Evolutionary conservation across 2,113 vertebrate genomes (phyloP).

Genomic region (Scartelaos histophorus): DNA sequence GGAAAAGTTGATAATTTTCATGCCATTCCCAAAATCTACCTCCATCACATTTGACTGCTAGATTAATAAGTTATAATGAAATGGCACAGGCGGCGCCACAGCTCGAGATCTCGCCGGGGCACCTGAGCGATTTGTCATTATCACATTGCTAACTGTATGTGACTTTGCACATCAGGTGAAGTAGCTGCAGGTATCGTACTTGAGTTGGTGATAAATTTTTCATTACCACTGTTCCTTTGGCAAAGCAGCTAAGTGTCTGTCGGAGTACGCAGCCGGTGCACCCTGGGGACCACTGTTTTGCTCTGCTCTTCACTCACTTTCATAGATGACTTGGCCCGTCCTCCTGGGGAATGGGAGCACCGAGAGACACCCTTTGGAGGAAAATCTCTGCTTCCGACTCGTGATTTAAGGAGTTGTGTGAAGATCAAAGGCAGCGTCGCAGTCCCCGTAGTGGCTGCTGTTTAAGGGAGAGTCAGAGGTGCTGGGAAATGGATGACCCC

Average conservation of each 20-base stretch:
- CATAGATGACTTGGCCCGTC: constrained; percentile 64
- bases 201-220: constrained; percentile 55
- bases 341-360: constrained; percentile 64
- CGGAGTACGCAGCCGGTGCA: constrained; percentile 44
- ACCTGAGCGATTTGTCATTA: constrained; percentile 12
- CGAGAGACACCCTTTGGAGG: constrained; percentile 69
- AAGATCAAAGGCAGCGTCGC: constrained; percentile 70
- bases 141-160: constrained; percentile 13
- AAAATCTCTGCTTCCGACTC: constrained; percentile 58
- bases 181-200: constrained; percentile 44
- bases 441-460: constrained; percentile 57
- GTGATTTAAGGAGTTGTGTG: constrained; percentile 63
- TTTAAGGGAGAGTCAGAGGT: constrained; percentile 57
- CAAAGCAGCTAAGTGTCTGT: constrained; percentile 50
- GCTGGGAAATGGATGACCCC: constrained; percentile 60
- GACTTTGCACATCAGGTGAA: constrained; percentile 38
- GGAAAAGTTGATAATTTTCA: not conserved
- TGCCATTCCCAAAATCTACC: not conserved
- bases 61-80: not conserved
- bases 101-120: not conserved
- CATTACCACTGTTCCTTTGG: constrained; percentile 47
- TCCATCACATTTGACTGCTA: not conserved
- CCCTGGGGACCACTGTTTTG: constrained; percentile 67
- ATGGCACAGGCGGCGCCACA: not conserved
- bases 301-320: constrained; percentile 66